These are phyloP conservation scores for Notocelia uddmanniana DNA, from an alignment of 2,888 invertebrate genomes.

Conservation along the genomic window DNA sequence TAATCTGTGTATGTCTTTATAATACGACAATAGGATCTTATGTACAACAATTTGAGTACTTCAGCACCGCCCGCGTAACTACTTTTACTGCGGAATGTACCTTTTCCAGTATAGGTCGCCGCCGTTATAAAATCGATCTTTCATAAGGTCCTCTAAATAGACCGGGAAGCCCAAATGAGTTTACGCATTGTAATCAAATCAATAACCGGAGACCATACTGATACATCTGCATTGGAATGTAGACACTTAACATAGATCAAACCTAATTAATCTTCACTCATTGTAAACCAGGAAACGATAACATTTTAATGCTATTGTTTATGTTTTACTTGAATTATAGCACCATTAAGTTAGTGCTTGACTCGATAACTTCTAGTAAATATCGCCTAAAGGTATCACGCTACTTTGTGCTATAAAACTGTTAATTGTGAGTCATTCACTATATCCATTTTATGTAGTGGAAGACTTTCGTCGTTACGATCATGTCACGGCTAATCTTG, in stretches of 20 bases:
- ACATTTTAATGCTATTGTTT: conserved; percentile 13
- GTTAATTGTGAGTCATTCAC: background rate
- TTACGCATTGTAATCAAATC: background rate
- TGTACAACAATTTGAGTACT: too few relatives aligned
- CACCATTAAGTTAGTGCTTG: background rate
- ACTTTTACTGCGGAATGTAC: too few relatives aligned
- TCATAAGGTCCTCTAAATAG: background rate
- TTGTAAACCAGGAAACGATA: conserved; percentile 6
- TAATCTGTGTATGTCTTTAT: too few relatives aligned
- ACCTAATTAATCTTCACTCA: conserved; percentile 13
- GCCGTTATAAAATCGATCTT: background rate
- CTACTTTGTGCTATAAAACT: background rate
- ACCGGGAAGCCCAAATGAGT: conserved; percentile 5
- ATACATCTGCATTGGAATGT: background rate
- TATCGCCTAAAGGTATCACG: background rate
- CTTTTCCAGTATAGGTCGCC: too few relatives aligned
- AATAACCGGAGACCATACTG: background rate
- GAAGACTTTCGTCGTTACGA: background rate
- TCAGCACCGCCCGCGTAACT: too few relatives aligned
- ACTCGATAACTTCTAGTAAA: background rate
- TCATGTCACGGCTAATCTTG: background rate
- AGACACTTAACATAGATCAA: background rate
- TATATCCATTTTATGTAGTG: background rate
- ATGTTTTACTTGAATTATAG: conserved; percentile 14
- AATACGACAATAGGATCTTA: too few relatives aligned